These are phyloP conservation scores for Pipa parva DNA, from an alignment of 2,113 vertebrate genomes.

Conservation along the genomic window DNA sequence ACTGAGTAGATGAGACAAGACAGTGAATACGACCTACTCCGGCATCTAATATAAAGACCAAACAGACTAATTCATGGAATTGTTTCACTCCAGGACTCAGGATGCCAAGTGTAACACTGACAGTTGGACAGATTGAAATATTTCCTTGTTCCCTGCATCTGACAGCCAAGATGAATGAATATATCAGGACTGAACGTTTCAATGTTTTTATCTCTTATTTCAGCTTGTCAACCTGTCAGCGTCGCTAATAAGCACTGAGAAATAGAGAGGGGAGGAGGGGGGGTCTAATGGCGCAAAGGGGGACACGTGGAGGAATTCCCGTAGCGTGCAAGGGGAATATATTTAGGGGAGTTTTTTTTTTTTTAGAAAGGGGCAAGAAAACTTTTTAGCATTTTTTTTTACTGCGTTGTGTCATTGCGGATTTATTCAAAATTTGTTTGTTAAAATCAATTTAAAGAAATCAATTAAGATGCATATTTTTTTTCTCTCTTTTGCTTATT, in stretches of 20 bases:
- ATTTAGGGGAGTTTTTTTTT: too few relatives aligned
- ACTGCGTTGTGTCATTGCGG: background rate
- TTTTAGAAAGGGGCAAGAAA: background rate
- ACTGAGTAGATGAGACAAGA: background rate
- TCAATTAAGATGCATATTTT: background rate
- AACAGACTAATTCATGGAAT: conserved; percentile 39
- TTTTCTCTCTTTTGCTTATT: background rate
- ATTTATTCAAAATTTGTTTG: background rate
- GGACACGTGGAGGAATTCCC: background rate
- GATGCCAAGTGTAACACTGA: conserved; percentile 77
- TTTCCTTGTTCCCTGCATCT: conserved; percentile 80
- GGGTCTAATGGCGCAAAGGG: conserved; percentile 47
- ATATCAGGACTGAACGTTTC: conserved; percentile 78
- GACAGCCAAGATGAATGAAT: conserved; percentile 85
- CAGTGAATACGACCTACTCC: conserved; percentile 10
- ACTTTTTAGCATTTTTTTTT: too few relatives aligned
- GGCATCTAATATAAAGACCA: conserved; percentile 36
- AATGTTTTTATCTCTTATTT: conserved; percentile 80
- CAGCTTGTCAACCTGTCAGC: conserved; percentile 75
- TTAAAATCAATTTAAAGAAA: too few relatives aligned
- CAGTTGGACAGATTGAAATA: conserved; percentile 72
- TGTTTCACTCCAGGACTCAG: conserved; percentile 49
- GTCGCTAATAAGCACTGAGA: conserved; percentile 70
- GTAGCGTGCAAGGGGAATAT: background rate
- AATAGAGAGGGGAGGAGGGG: conserved; percentile 48